These are phyloP conservation scores for Patella vulgata DNA, from an alignment of 1,140 invertebrate genomes.

Conservation along the genomic window DNA sequence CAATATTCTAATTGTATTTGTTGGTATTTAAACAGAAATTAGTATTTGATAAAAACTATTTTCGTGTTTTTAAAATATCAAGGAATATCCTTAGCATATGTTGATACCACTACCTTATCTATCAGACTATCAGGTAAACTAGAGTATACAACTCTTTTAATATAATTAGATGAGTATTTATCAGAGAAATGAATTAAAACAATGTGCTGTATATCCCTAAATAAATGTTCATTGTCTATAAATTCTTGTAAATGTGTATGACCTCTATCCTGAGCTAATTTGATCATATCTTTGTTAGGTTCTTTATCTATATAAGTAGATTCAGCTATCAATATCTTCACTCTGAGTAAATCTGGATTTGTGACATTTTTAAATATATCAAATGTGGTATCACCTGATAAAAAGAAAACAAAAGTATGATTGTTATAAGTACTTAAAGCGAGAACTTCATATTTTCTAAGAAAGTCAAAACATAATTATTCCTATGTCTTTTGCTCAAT, in stretches of 20 bases:
- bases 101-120: constrained; percentile 38
- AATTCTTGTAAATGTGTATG: constrained; percentile 52
- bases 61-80: too few species aligned
- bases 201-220: constrained; percentile 43
- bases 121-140: constrained; percentile 30
- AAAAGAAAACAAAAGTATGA: too few species aligned
- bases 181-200: constrained; percentile 53
- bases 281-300: constrained; percentile 18
- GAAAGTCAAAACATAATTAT: too few species aligned
- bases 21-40: too few species aligned
- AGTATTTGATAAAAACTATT: too few species aligned
- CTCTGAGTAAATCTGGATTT: constrained; percentile 51
- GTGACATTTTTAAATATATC: constrained; percentile 48
- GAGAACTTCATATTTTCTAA: too few species aligned
- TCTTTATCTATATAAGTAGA: constrained; percentile 47
- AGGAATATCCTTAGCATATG: constrained; percentile 39
- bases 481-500: too few species aligned
- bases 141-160: constrained; percentile 25
- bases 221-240: constrained; percentile 41
- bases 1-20: too few species aligned
- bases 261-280: constrained; percentile 40
- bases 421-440: too few species aligned
- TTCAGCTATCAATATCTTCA: constrained; percentile 55
- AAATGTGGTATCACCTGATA: constrained; percentile 57
- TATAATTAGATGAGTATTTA: constrained; percentile 43